A percentile compares a stretch with the other conserved stretches of the same genome.
phyloP scores from a whole-genome alignment of 2,797 vertebrate genomes.

The Gambusia yucatana region DNA sequence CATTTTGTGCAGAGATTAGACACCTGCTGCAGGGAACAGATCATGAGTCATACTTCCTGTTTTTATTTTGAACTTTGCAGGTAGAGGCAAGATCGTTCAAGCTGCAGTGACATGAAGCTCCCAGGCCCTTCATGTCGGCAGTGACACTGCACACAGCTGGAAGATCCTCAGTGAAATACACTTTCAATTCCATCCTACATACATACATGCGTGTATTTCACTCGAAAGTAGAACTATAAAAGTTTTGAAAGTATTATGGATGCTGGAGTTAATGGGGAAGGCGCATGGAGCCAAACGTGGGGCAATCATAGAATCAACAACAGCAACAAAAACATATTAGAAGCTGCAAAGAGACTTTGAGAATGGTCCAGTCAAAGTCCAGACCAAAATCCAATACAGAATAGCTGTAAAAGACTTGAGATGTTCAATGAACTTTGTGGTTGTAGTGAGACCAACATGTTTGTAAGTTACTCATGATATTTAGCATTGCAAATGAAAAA shows the following conservation, averaged over 20 bases:
- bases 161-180: not conserved
- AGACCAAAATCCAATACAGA: not conserved
- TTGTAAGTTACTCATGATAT: not conserved
- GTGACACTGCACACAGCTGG: not conserved
- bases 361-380: not conserved
- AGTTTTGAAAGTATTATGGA: not conserved
- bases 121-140: not conserved
- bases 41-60: constrained; percentile 20
- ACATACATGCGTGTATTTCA: not conserved
- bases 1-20: constrained; percentile 29
- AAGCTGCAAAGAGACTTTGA: not conserved
- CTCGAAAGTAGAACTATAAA: not conserved
- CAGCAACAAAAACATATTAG: not conserved
- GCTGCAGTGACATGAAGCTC: constrained; percentile 4
- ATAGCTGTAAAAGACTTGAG: not conserved
- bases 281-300: not conserved
- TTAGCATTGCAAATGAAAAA: not conserved
- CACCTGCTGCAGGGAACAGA: constrained; percentile 47
- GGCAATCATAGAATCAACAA: not conserved
- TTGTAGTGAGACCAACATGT: not conserved
- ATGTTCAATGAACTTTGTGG: not conserved
- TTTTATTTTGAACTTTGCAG: not conserved
- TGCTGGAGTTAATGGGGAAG: not conserved
- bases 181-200: not conserved
- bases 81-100: not conserved